Evolutionary conservation across 2,113 vertebrate genomes (phyloP).

Genomic region (Tautogolabrus adspersus): DNA sequence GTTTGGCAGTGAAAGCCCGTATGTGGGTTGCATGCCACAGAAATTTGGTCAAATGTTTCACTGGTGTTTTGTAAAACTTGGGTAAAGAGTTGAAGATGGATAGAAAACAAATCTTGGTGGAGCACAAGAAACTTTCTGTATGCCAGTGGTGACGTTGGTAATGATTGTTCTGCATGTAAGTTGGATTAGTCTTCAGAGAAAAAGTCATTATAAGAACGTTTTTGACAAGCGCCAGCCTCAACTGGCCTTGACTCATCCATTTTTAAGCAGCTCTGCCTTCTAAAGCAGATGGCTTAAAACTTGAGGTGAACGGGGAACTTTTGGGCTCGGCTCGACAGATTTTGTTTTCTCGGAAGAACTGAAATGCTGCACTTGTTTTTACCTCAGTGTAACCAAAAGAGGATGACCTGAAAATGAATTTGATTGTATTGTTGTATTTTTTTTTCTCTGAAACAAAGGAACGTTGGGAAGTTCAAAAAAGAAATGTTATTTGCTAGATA

Average conservation of each 20-base stretch:
- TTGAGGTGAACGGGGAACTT: constrained; percentile 37
- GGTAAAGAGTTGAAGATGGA: constrained; percentile 32
- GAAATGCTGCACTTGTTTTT: constrained; percentile 73
- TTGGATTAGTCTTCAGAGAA: constrained; percentile 44
- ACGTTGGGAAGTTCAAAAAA: constrained; percentile 38
- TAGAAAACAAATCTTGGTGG: not conserved
- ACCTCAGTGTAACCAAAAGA: constrained; percentile 61
- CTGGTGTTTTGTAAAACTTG: constrained; percentile 57
- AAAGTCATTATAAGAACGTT: constrained; percentile 5
- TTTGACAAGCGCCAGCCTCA: constrained; percentile 19
- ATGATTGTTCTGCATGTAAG: constrained; percentile 51
- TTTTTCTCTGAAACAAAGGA: constrained; percentile 11
- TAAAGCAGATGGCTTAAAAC: constrained; percentile 26
- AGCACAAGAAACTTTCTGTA: constrained; percentile 25
- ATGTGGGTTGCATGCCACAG: constrained; percentile 63
- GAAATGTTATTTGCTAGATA: constrained; percentile 54
- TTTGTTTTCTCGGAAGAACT: constrained; percentile 41
- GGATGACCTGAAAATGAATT: constrained; percentile 57
- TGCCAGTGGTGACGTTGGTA: constrained; percentile 16
- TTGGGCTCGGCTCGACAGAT: constrained; percentile 36
- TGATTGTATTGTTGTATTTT: constrained; percentile 70
- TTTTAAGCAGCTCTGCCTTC: constrained; percentile 43
- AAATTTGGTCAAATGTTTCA: constrained; percentile 47
- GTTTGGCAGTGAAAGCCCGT: constrained; percentile 55
- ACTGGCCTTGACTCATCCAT: constrained; percentile 52